Conservation (phyloP, 2,797 vertebrate genomes). For the Erpetoichthys calabaricus region DNA sequence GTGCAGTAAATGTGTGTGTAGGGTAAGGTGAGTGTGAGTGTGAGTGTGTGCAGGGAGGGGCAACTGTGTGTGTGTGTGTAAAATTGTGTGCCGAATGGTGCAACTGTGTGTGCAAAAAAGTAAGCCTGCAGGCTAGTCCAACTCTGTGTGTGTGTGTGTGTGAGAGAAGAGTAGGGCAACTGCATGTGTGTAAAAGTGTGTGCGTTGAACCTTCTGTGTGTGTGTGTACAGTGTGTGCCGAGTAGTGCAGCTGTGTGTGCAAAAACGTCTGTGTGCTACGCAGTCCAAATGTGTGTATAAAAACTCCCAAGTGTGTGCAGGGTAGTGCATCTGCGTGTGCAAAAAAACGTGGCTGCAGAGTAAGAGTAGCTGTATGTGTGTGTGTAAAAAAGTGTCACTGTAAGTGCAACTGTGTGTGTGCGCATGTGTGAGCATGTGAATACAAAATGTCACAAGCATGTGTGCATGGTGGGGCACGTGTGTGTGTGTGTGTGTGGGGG, state of each 20-base stretch:
- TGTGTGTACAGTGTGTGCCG: slow-evolving; percentile 18
- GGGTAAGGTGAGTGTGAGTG: slow-evolving; percentile 15
- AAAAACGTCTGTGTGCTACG: too few species aligned
- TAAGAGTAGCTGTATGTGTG: too few species aligned
- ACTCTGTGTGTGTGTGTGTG: slow-evolving; percentile 18
- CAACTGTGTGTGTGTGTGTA: too few species aligned
- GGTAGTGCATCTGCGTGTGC: too few species aligned
- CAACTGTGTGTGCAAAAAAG: too few species aligned
- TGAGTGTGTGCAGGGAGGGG: slow-evolving; percentile 17
- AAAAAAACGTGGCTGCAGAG: too few species aligned
- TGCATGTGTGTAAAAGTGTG: slow-evolving; percentile 4
- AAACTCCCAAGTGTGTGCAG: too few species aligned
- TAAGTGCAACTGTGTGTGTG: slow-evolving; percentile 17
- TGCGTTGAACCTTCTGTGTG: slow-evolving; percentile 12
- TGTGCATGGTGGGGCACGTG: slow-evolving; percentile 5
- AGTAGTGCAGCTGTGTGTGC: slow-evolving; percentile 30
- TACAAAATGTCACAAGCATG: neutral
- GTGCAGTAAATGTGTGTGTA: slow-evolving; percentile 33
- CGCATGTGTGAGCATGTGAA: neutral
- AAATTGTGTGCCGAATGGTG: too few species aligned
- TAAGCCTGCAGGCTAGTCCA: too few species aligned
- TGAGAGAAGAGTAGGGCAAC: neutral
- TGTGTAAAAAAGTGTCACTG: too few species aligned
- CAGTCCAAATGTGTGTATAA: too few species aligned
- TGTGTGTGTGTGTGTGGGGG: slow-evolving; percentile 15